Percentiles rank a stretch among this genome's conserved stretches.
These are phyloP conservation scores for Cynaeus angustus DNA, from an alignment of 2,888 invertebrate species.

Conservation along the genomic window DNA sequence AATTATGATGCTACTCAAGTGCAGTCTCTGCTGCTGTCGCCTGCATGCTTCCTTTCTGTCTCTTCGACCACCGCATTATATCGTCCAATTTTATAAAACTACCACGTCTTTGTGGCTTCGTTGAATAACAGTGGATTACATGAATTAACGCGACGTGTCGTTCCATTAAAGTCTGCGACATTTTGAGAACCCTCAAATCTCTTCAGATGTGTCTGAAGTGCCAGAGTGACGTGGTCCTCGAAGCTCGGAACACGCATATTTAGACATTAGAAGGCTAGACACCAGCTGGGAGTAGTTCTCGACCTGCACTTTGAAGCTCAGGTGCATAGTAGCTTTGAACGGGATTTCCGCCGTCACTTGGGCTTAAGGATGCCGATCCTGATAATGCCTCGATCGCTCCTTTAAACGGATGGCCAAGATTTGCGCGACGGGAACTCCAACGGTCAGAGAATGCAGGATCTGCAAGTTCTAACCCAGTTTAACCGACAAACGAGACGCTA, in stretches of 20 bases:
- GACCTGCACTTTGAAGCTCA: constrained; percentile 50
- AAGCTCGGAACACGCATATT: constrained; percentile 41
- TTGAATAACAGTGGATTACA: constrained; percentile 29
- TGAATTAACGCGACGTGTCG: constrained; percentile 33
- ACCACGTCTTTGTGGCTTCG: constrained; percentile 14
- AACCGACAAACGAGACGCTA: too few relatives aligned
- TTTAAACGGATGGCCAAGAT: constrained; percentile 22
- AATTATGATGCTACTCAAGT: constrained; percentile 34
- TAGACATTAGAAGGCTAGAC: constrained; percentile 38
- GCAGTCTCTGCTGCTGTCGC: constrained; percentile 21
- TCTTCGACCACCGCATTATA: constrained; percentile 17
- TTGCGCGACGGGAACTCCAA: constrained; percentile 15
- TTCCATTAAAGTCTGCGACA: constrained; percentile 40
- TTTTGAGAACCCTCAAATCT: constrained; percentile 43
- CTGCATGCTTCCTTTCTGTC: constrained; percentile 19
- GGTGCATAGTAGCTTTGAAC: constrained; percentile 47
- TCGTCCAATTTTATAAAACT: constrained; percentile 17
- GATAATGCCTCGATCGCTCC: constrained; percentile 40
- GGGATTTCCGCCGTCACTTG: constrained; percentile 46
- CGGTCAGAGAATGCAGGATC: too few relatives aligned
- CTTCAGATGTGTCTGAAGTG: constrained; percentile 47
- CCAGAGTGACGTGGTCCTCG: constrained; percentile 38
- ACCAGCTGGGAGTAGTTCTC: constrained; percentile 37
- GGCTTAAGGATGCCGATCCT: constrained; percentile 38
- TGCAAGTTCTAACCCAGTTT: background rate